These are phyloP conservation scores for Tuberolachnus salignus DNA, from an alignment of 2,888 invertebrate species.

Conservation along the genomic window DNA sequence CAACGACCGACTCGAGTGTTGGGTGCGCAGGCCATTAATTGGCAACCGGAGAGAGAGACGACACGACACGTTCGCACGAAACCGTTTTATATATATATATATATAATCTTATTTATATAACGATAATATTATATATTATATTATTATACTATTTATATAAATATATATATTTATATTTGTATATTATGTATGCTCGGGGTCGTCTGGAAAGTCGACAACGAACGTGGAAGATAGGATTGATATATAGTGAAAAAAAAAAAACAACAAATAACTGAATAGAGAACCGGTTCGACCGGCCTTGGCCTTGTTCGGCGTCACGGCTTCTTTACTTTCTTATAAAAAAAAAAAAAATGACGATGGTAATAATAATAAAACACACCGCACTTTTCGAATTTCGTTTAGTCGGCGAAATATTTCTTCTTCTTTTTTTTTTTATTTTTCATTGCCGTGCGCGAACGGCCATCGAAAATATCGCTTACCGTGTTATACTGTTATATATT, in stretches of 20 bases:
- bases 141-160: no score
- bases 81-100: neutral
- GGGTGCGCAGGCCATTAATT: constrained; percentile 48
- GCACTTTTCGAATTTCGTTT: constrained; percentile 25
- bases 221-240: neutral
- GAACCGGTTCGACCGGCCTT: constrained; percentile 52
- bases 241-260: neutral
- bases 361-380: constrained; percentile 10
- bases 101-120: neutral
- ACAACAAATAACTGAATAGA: constrained; percentile 43
- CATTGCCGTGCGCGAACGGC: no score
- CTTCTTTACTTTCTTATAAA: constrained; percentile 52
- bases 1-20: constrained; percentile 44
- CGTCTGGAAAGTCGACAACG: no score
- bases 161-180: neutral
- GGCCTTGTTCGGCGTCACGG: constrained; percentile 53
- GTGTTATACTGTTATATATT: neutral
- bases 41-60: constrained; percentile 40
- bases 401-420: constrained; percentile 7
- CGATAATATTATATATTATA: neutral
- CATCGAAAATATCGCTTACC: neutral
- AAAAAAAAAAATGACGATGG: constrained; percentile 3
- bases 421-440: neutral
- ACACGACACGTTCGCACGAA: constrained; percentile 17
- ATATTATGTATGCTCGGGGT: no score